Evolutionary conservation across 1,140 invertebrate species (phyloP), one percentile per base, ranked within the genome.

Genomic region (Oryctes rhinoceros): DNA sequence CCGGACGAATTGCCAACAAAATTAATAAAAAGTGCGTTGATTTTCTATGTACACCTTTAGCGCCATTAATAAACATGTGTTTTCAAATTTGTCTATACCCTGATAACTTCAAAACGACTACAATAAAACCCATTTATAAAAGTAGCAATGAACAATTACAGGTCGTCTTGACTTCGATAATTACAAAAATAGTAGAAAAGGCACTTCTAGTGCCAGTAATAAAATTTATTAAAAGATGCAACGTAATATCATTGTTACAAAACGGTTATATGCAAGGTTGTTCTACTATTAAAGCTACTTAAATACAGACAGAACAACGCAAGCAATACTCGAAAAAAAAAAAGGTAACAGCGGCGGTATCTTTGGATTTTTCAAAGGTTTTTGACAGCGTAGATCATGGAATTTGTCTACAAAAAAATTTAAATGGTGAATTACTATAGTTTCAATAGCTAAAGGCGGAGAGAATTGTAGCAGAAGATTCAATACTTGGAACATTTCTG

Each of bases 21-120:
- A 11, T 20, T 71, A 67, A 67, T 71, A 71, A 71, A 37, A 71
- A 30, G 10, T 71, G 65, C 35, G 65, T 24, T 20, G 65, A 37
- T n/a, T 18, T 67, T 24, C 18, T 71, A 30, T 71, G 65, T 35
- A 24, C 53, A 59, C 13, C 53, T 20, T n/a, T n/a, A n/a, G n/a
- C n/a, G n/a, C n/a, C n/a, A n/a, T n/a, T 30, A 30, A 30, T 30
- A 30, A 30, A 30, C 24, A 30, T 30, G 24, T 30, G 24, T 30
- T 30, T 30, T 2, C 24, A 30, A 67, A 67, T 20, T 67, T 9
- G 24, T n/a, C n/a, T 10, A 3, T 67, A 30, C 24, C 24, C 62
- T 11, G n/a, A 30, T 20, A 15, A 24, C 18, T 18, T 67, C 24
- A 30, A 67, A 18, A 15, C 24, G 24, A 20, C 62, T 11, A 7